Evolutionary conservation across 2,888 invertebrate species (phyloP), one percentile per base, ranked within the genome.

Genomic region (Schizaphis graminum): DNA sequence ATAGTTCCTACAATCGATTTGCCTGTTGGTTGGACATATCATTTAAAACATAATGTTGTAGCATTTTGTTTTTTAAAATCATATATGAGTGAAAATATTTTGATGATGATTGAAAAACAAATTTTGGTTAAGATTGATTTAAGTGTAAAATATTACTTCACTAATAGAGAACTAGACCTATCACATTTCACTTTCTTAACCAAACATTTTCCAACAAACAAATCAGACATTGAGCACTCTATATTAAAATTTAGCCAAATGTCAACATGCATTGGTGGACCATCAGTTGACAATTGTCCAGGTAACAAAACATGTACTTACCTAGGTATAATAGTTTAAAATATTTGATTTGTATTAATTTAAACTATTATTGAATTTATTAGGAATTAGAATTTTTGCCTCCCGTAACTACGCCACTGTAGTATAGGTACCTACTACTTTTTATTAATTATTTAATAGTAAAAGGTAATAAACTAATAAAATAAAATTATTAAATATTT

Each of bases 21-120:
- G n/a, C 67, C 67, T n/a, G 67, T 67, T 67, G n/a, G 67, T n/a
- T 67, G 67, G 67, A 67, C 67, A n/a, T 67, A 67, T 67, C 67
- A 67, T 67, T 67, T 67, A 67, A n/a, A 67, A n/a, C 28, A n/a
- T 67, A 67, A 67, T 67, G 28, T 67, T n/a, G n/a, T 67, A 13
- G 67, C n/a, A n/a, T 67, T 67, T 67, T 67, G 67, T n/a, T 67
- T 67, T 67, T 67, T 67, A 5, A 67, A 67, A 67, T 67, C 67
- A 67, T 67, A n/a, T 67, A 67, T 67, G 67, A 67, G 67, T n/a
- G 67, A 67, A 67, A 67, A n/a, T 67, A n/a, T 67, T n/a, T 67
- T 67, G n/a, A 67, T 67, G 67, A 67, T 67, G 67, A 67, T n/a
- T 67, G n/a, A 67, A 56, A 56, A 56, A 53, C 56, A 56, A 56